Conservation (phyloP, 2,888 invertebrate species). For the Ophion ellenae region DNA sequence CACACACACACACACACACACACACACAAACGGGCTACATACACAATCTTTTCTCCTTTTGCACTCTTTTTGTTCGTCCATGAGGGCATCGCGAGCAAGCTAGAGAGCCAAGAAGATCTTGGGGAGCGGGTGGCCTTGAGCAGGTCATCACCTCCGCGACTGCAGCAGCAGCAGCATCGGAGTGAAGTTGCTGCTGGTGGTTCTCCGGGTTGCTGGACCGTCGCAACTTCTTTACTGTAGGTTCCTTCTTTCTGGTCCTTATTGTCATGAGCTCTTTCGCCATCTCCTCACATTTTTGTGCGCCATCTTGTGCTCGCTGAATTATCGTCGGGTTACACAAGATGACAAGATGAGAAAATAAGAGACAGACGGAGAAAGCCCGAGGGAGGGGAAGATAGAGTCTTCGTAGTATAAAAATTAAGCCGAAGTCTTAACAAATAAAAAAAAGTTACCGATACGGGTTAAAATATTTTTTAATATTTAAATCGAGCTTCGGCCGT, state of each 20-base stretch:
- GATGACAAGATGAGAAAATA: background rate
- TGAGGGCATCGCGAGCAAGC: conserved; percentile 55
- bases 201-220: conserved; percentile 74
- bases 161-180: conserved; percentile 66
- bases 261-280: conserved; percentile 45
- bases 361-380: background rate
- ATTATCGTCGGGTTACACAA: conserved; percentile 58
- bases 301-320: conserved; percentile 58
- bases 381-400: background rate
- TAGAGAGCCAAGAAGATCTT: conserved; percentile 75
- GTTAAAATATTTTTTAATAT: background rate
- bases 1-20: background rate
- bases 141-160: conserved; percentile 83
- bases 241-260: conserved; percentile 61
- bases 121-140: conserved; percentile 83
- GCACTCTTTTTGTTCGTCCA: conserved; percentile 14
- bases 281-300: background rate
- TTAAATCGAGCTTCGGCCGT: no score
- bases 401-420: background rate
- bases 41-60: background rate
- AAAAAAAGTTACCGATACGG: background rate
- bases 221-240: conserved; percentile 76
- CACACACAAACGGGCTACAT: background rate
- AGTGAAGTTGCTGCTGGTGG: conserved; percentile 61
- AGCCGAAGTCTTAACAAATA: background rate